A percentile compares a stretch with the other conserved stretches of the same genome.
phyloP scores from a whole-genome alignment of 1,140 invertebrate genomes.

The Drosophila tsacasi region DNA sequence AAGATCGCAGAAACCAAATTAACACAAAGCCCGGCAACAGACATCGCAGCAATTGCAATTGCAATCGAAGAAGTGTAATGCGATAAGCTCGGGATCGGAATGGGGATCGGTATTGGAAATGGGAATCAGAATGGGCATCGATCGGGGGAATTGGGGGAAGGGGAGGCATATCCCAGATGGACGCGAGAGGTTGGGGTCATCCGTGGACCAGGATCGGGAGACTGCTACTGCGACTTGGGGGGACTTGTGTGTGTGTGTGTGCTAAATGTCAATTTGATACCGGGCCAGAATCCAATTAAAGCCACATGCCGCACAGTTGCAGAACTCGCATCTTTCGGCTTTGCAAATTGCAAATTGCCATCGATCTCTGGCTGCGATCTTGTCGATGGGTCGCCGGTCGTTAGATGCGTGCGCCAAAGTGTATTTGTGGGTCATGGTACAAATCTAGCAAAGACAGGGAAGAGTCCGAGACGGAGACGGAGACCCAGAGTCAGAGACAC shows the following conservation, averaged over 20 bases:
- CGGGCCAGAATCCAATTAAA: slow-evolving; percentile 78
- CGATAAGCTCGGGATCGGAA: slow-evolving; percentile 58
- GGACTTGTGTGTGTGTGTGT: slow-evolving; percentile 42
- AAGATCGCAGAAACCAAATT: slow-evolving; percentile 77
- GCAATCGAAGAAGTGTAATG: slow-evolving; percentile 67
- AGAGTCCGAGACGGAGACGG: slow-evolving; percentile 2
- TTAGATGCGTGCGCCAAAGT: slow-evolving; percentile 75
- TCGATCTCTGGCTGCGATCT: slow-evolving; percentile 49
- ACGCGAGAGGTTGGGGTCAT: slow-evolving; percentile 78
- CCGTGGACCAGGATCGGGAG: slow-evolving; percentile 17
- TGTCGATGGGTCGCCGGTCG: slow-evolving; percentile 45
- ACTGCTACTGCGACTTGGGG: background rate
- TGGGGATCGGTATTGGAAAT: slow-evolving; percentile 20
- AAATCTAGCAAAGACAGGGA: slow-evolving; percentile 51
- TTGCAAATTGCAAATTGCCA: slow-evolving; percentile 73
- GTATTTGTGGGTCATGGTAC: slow-evolving; percentile 82
- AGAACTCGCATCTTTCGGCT: slow-evolving; percentile 23
- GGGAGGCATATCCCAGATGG: slow-evolving; percentile 22
- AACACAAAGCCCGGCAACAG: slow-evolving; percentile 59
- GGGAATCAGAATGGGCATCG: slow-evolving; percentile 45
- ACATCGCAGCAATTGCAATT: slow-evolving; percentile 36
- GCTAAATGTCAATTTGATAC: slow-evolving; percentile 82
- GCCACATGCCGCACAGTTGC: slow-evolving; percentile 55
- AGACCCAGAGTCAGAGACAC: slow-evolving; percentile 31
- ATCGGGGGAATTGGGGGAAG: slow-evolving; percentile 8